These are phyloP conservation scores for Nansenia antarctica DNA, from an alignment of 2,113 vertebrate species.

Conservation along the genomic window DNA sequence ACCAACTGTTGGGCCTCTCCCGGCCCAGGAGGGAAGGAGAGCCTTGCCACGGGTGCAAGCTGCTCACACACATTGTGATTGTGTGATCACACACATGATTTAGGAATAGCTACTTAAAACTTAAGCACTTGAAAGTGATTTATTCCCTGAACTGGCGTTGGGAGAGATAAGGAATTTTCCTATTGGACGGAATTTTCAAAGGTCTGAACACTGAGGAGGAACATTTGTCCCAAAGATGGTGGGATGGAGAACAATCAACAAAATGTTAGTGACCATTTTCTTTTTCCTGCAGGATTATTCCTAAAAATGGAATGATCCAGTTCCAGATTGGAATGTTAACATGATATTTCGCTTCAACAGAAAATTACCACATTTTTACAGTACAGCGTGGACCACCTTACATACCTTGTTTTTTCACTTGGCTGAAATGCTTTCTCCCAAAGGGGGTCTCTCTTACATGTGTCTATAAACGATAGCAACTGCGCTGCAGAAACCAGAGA, in stretches of 20 bases:
- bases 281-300: neutral
- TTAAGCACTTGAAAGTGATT: neutral
- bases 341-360: neutral
- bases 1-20: slow-evolving; percentile 37
- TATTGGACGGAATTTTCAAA: neutral
- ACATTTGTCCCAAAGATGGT: neutral
- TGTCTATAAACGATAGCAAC: slow-evolving; percentile 6
- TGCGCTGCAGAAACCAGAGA: neutral
- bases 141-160: neutral
- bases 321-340: slow-evolving; percentile 1
- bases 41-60: neutral
- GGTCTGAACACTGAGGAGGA: neutral
- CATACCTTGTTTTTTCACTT: slow-evolving; percentile 18
- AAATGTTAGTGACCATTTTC: neutral
- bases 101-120: neutral
- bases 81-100: neutral
- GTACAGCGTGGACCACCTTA: slow-evolving; percentile 7
- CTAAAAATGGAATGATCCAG: neutral
- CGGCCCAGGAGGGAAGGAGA: neutral
- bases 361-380: neutral
- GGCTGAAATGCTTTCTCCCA: neutral
- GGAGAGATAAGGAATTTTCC: neutral
- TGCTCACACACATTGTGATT: neutral
- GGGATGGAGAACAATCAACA: too few species aligned
- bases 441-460: slow-evolving; percentile 7